Evolutionary conservation across 2,797 vertebrate genomes (phyloP), one percentile per base, ranked within the genome.

Genomic region (Pitangus sulphuratus): DNA sequence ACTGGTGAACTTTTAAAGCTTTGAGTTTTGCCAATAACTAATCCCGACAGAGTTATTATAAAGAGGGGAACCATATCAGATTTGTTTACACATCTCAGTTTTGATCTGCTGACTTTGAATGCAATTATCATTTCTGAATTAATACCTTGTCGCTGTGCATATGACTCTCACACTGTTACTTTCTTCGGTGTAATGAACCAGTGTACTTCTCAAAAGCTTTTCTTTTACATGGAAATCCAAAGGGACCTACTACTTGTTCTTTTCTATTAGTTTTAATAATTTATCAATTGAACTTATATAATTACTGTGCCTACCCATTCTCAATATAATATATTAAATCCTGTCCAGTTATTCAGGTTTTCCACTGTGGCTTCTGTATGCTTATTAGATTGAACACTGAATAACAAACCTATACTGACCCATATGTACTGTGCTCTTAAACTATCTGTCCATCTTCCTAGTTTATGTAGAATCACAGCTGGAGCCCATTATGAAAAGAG

Each of bases 21-120:
- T 75, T 71, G 60, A 82, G 80, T 93, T 95, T 95, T 95, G 70
- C 66, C 80, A 83, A 71, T 84, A 91, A 91, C 78, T 91, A 84
- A 87, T 87, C 50, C 74, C 0, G 6, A 90, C 68, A 94, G 91
- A 84, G 51, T 17, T 92, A 79, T 93, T 95, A 94, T 89, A 86
- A 94, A 72, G 79, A 91, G 24, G 42, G 39, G 26, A 96, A 70
- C n/a, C 12, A 8, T 48, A 95, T 53, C 62, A 94, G 86, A 87
- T 90, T 95, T 97, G 74, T 95, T 96, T 93, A 91, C 77, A 89
- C 37, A 40, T 75, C 74, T 96, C 56, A 56, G 51, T 60, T 95
- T 92, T 96, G 88, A 96, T 96, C 88, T 95, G 68, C 69, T 95
- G 86, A 75, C 91, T 95, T 90, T 95, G 76, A 94, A 93, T 90